A percentile compares a stretch with the other conserved stretches of the same genome.
phyloP scores from a whole-genome alignment of 2,888 invertebrate species.

The Tetranychus piercei region DNA sequence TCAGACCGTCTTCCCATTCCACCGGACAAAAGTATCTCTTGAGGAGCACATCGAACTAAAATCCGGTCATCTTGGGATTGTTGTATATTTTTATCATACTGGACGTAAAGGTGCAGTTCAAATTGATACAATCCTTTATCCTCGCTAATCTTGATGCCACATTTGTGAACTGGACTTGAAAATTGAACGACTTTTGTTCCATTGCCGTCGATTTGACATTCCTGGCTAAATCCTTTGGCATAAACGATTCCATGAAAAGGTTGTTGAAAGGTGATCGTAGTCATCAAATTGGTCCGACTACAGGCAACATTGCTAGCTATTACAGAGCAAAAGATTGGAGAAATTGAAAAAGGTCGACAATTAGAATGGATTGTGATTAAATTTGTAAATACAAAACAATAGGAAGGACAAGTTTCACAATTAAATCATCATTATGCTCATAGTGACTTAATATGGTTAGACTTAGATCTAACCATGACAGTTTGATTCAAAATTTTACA shows the following conservation, averaged over 20 bases:
- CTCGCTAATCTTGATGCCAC: slow-evolving; percentile 47
- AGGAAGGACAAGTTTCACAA: too few species aligned
- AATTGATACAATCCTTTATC: slow-evolving; percentile 39
- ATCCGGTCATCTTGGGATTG: slow-evolving; percentile 52
- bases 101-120: slow-evolving; percentile 48
- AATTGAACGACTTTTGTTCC: slow-evolving; percentile 39
- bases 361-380: too few species aligned
- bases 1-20: slow-evolving; percentile 14
- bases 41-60: slow-evolving; percentile 41
- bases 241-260: slow-evolving; percentile 51
- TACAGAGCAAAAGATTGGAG: neutral
- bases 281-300: slow-evolving; percentile 24
- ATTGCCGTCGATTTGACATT: slow-evolving; percentile 47
- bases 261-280: slow-evolving; percentile 25
- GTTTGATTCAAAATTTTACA: too few species aligned
- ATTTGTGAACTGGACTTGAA: slow-evolving; percentile 44
- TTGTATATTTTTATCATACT: slow-evolving; percentile 53
- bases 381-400: too few species aligned
- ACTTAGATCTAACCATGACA: too few species aligned
- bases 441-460: too few species aligned
- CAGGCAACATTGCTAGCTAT: slow-evolving; percentile 22
- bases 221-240: slow-evolving; percentile 53
- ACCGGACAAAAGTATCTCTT: slow-evolving; percentile 20
- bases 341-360: neutral
- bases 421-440: too few species aligned